phyloP scores from a whole-genome alignment of 2,113 vertebrate genomes.

The Lepidothrix coronata region DNA sequence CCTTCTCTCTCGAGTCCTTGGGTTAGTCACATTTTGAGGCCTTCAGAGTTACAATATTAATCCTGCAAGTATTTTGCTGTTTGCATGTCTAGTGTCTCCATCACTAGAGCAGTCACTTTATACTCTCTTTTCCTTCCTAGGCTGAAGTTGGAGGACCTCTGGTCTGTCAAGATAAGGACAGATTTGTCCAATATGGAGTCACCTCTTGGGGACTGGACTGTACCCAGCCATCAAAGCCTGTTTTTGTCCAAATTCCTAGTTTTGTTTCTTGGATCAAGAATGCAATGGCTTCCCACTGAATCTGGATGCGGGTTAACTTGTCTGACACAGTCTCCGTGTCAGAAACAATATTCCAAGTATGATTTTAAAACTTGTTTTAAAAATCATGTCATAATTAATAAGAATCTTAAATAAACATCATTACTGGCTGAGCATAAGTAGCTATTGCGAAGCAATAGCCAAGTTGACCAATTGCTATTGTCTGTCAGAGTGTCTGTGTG shows the following conservation, averaged over 20 bases:
- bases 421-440: background rate
- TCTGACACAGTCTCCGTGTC: background rate
- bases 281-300: slow-evolving; percentile 60
- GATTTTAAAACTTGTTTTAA: background rate
- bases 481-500: background rate
- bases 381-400: background rate
- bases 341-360: background rate
- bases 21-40: background rate
- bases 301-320: background rate
- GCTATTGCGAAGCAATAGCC: background rate
- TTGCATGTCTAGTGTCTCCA: background rate
- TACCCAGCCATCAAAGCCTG: slow-evolving; percentile 82
- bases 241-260: slow-evolving; percentile 81
- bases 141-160: slow-evolving; percentile 89
- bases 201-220: slow-evolving; percentile 89
- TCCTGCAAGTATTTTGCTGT: background rate
- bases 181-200: slow-evolving; percentile 83
- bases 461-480: background rate
- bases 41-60: background rate
- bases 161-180: slow-evolving; percentile 80
- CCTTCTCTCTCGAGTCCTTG: background rate
- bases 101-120: background rate
- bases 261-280: slow-evolving; percentile 83
- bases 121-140: slow-evolving; percentile 61
- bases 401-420: background rate